These are phyloP conservation scores for Cheilosia grossa DNA, from an alignment of 2,888 invertebrate genomes.

Conservation along the genomic window DNA sequence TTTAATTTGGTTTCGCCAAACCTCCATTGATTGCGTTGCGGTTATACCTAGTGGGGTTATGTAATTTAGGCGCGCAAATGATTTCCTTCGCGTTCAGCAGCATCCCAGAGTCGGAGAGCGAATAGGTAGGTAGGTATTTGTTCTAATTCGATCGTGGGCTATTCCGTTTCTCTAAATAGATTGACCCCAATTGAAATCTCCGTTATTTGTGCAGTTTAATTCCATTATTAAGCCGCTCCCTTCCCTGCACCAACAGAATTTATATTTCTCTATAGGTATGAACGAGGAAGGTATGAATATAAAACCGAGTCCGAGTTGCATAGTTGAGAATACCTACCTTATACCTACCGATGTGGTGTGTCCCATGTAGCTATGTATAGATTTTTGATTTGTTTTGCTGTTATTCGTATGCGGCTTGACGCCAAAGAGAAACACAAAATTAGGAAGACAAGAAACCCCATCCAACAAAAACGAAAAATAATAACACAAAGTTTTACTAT, in stretches of 20 bases:
- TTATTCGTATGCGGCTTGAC: too few species aligned
- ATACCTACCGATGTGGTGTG: too few species aligned
- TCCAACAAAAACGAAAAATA: too few species aligned
- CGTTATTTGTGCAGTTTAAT: slow-evolving; percentile 52
- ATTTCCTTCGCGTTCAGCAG: not conserved
- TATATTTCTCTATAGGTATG: not conserved
- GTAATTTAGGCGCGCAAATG: slow-evolving; percentile 55
- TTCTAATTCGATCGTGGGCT: slow-evolving; percentile 16
- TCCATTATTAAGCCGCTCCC: slow-evolving; percentile 42
- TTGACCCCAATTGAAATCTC: slow-evolving; percentile 58
- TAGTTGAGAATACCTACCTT: too few species aligned
- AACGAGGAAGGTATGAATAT: slow-evolving; percentile 3
- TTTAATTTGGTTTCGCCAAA: not conserved
- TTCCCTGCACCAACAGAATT: slow-evolving; percentile 23
- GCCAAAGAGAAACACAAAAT: too few species aligned
- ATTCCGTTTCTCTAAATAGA: slow-evolving; percentile 27
- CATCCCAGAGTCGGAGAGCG: not conserved
- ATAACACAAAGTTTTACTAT: too few species aligned
- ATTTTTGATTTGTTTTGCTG: too few species aligned
- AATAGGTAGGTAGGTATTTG: too few species aligned
- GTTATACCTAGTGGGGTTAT: slow-evolving; percentile 24
- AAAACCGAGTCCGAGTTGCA: too few species aligned
- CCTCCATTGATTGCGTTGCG: not conserved
- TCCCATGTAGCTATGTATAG: too few species aligned
- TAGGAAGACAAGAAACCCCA: too few species aligned